Evolutionary conservation across 1,140 invertebrate species (phyloP), one percentile per base, ranked within the genome.

Genomic region (Campoletis sonorensis): DNA sequence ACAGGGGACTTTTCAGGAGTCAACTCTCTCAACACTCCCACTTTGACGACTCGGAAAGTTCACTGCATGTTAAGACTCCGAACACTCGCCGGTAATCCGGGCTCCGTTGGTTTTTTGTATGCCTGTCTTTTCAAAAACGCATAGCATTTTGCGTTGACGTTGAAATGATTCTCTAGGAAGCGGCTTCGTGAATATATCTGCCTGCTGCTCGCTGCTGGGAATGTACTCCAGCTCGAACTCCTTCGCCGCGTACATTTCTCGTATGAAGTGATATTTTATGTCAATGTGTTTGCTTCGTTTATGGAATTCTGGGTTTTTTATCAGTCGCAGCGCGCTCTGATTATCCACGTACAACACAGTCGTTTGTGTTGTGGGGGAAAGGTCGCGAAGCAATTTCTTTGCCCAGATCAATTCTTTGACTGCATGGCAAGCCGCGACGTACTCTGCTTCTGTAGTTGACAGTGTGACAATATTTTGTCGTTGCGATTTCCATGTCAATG

Each of bases 401-500:
- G 10, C n/a, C 67, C 37, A 70, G 15, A 51, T 70, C 16, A 79
- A n/a, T 30, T 79, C 49, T n/a, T 79, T 70, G 3, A n/a, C 78
- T 8, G 61, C 49, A 1, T 49, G 45, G 21, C 61, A 68, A 5
- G 27, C 30, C 67, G 78, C 27, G 7, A 79, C 49, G 26, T 79
- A 30, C 8, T 71, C 67, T 15, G 40, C 78, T 13, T 79, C 37
- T 4, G 73, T 77, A 15, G 72, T 54, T n/a, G 72, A 54, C 0
- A 84, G 45, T 11, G 81, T 51, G 40, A 84, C 73, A 1, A 72
- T 72, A 11, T 37, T 83, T 80, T 83, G 84, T 45, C 79, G 75
- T 58, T 85, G 64, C 49, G 71, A 81, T 18, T 67, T 45, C 84
- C 84, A 84, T 0, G 81, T 83, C n/a, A 84, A 21, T 8, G 77